Conservation (phyloP, 2,888 invertebrate species). For the Dicyrtomina minuta region DNA sequence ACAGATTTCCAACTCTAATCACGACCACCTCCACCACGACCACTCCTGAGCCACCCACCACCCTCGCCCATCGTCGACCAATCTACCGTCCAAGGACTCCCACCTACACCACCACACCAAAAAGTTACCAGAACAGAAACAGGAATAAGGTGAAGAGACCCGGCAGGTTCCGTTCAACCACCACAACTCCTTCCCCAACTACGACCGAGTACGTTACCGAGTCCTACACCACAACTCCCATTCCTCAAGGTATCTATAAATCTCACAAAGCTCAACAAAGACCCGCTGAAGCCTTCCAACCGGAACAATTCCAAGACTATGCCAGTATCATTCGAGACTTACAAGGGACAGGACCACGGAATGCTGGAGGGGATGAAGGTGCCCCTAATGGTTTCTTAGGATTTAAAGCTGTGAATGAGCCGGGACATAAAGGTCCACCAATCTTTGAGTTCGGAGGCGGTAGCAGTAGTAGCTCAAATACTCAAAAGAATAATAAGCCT, state of each 20-base stretch:
- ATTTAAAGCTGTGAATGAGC: constrained; percentile 14
- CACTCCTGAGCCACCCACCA: background rate
- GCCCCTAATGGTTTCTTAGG: constrained; percentile 23
- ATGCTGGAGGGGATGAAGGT: constrained; percentile 14
- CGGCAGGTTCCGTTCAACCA: constrained; percentile 15
- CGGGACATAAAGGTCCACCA: constrained; percentile 28
- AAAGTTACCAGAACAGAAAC: constrained; percentile 7
- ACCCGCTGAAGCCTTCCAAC: constrained; percentile 15
- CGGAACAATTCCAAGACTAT: constrained; percentile 32
- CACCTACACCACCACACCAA: background rate
- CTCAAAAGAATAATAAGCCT: too few species aligned
- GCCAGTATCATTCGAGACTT: constrained; percentile 23
- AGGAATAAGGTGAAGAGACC: constrained; percentile 24
- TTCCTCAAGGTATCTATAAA: background rate
- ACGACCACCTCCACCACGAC: constrained; percentile 7
- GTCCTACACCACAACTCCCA: background rate
- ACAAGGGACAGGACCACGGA: constrained; percentile 15
- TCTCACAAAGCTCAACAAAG: background rate
- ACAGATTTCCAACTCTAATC: constrained; percentile 12
- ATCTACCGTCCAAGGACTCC: background rate
- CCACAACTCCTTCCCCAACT: constrained; percentile 1
- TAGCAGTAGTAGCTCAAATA: background rate
- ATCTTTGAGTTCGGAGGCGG: constrained; percentile 26
- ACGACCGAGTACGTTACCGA: background rate
- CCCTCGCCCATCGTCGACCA: background rate